Evolutionary conservation across 2,797 vertebrate species (phyloP).

Genomic region (Otolemur crassicaudatus): DNA sequence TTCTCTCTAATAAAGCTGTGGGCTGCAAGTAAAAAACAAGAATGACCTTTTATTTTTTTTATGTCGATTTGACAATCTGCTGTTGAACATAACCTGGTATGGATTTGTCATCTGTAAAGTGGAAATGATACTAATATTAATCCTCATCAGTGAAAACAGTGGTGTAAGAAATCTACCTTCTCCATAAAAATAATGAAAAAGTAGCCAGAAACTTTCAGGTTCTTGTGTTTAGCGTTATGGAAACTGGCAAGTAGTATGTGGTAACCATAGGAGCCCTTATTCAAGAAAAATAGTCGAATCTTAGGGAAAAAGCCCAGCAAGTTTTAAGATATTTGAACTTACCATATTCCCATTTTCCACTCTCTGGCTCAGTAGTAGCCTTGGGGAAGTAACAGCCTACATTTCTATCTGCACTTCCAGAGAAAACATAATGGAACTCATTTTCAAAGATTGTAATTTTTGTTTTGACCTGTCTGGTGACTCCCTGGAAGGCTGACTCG

Average conservation of each 20-base stretch:
- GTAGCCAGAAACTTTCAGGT: background rate
- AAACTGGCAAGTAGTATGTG: background rate
- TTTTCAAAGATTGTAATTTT: slow-evolving; percentile 7
- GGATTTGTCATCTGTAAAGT: background rate
- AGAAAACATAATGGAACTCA: background rate
- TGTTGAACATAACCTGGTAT: background rate
- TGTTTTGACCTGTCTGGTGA: background rate
- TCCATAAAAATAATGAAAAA: background rate
- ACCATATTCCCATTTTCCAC: background rate
- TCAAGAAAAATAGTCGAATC: background rate
- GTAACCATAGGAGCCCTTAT: background rate
- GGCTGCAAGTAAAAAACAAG: background rate
- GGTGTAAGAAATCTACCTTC: background rate
- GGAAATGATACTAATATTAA: background rate
- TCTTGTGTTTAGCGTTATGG: background rate
- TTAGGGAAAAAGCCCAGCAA: background rate
- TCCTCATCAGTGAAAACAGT: background rate
- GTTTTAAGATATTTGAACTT: background rate
- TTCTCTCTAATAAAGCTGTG: background rate
- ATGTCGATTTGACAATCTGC: background rate
- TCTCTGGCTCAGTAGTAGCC: background rate
- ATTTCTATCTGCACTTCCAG: background rate
- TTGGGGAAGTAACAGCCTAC: background rate
- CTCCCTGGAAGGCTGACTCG: background rate
- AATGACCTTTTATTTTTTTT: background rate